Evolutionary conservation across 2,888 invertebrate species (phyloP).

Genomic region (Mantis religiosa): DNA sequence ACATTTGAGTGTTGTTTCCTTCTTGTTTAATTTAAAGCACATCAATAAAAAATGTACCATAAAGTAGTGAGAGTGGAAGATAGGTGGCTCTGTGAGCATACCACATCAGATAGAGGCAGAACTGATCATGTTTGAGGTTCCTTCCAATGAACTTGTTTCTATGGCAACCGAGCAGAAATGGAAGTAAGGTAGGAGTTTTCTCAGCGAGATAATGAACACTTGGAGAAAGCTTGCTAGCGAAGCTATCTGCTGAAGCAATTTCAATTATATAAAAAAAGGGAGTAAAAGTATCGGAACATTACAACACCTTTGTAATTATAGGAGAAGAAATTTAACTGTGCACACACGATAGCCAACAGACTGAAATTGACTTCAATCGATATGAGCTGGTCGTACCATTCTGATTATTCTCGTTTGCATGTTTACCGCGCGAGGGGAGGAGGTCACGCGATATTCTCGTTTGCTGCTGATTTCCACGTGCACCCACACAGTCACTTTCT

Average conservation of each 20-base stretch:
- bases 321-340: neutral
- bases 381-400: neutral
- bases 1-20: no score
- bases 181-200: no score
- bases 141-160: no score
- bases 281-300: neutral
- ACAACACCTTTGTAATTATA: neutral
- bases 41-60: no score
- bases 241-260: neutral
- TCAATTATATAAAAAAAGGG: neutral
- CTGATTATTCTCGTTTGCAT: neutral
- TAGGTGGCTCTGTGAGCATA: no score
- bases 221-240: neutral
- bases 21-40: no score
- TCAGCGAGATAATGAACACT: neutral
- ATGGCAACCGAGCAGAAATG: no score
- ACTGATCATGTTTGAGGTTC: no score
- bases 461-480: slow-evolving; percentile 13
- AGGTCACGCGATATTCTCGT: slow-evolving; percentile 5
- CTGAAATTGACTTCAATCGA: neutral
- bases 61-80: no score
- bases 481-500: neutral
- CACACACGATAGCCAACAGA: neutral
- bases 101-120: no score
- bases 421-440: neutral